These are phyloP conservation scores for Gambusia yucatana DNA, from an alignment of 2,797 vertebrate species.

Conservation along the genomic window DNA sequence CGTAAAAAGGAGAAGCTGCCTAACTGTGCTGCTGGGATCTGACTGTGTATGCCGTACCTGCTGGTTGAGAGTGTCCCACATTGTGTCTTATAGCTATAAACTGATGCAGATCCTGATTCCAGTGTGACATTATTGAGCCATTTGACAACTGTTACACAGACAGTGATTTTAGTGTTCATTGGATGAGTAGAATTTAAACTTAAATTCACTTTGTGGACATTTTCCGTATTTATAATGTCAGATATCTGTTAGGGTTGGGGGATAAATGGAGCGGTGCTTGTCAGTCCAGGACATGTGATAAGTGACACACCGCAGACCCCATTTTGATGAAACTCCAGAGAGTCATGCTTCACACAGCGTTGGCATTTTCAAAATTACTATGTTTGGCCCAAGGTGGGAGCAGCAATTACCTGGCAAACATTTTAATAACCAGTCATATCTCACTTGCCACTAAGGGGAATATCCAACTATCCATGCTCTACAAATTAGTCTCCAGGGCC, in stretches of 20 bases:
- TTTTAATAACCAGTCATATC: constrained; percentile 75
- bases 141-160: no score
- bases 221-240: constrained; percentile 1
- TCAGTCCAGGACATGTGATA: constrained; percentile 43
- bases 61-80: no score
- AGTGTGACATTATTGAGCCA: no score
- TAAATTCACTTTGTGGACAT: not conserved
- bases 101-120: no score
- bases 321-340: constrained; percentile 62
- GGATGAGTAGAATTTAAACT: not conserved
- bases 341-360: constrained; percentile 49
- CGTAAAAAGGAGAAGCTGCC: no score
- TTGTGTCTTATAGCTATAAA: no score
- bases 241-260: constrained; percentile 7
- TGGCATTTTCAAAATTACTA: constrained; percentile 70
- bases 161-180: not conserved
- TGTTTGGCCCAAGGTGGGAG: constrained; percentile 68
- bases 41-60: not conserved
- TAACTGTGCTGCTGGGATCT: not conserved
- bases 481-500: constrained; percentile 58
- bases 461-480: constrained; percentile 52
- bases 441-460: constrained; percentile 62
- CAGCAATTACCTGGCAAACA: constrained; percentile 74
- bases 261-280: constrained; percentile 22
- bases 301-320: constrained; percentile 39